Conservation (phyloP, 1,140 invertebrate species). For the Elysia chlorotica region DNA sequence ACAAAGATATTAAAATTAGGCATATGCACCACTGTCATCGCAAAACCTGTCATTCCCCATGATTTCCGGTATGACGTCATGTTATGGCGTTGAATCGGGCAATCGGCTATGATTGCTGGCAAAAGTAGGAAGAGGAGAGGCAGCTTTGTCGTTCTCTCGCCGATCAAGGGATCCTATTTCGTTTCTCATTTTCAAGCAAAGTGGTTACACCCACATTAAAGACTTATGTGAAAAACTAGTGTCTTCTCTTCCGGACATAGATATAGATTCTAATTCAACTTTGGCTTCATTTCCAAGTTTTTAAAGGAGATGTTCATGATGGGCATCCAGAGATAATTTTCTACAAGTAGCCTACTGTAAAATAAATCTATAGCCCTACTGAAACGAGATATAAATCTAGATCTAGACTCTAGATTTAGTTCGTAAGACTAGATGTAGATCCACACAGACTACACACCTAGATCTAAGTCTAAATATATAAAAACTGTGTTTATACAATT, state of each 20-base stretch:
- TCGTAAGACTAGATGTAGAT: too few species aligned
- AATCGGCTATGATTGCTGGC: too few species aligned
- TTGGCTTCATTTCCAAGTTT: neutral
- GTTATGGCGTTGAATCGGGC: slow-evolving; percentile 29
- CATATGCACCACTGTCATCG: too few species aligned
- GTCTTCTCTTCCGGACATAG: neutral
- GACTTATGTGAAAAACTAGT: neutral
- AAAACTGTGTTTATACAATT: too few species aligned
- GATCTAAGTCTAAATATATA: too few species aligned
- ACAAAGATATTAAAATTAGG: neutral
- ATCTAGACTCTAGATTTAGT: too few species aligned
- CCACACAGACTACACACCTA: too few species aligned
- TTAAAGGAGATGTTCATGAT: neutral
- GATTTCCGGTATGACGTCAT: slow-evolving; percentile 27
- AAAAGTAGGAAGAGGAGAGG: slow-evolving; percentile 26
- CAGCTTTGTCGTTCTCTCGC: slow-evolving; percentile 44
- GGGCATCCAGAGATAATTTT: neutral
- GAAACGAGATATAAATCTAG: too few species aligned
- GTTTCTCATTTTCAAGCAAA: slow-evolving; percentile 18
- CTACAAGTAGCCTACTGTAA: neutral
- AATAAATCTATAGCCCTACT: too few species aligned
- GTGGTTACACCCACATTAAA: neutral
- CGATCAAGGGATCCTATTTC: slow-evolving; percentile 47
- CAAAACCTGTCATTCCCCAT: neutral
- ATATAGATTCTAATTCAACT: neutral